These are phyloP conservation scores for Pogonomyrmex californicus DNA, from an alignment of 1,140 invertebrate genomes.

Conservation along the genomic window DNA sequence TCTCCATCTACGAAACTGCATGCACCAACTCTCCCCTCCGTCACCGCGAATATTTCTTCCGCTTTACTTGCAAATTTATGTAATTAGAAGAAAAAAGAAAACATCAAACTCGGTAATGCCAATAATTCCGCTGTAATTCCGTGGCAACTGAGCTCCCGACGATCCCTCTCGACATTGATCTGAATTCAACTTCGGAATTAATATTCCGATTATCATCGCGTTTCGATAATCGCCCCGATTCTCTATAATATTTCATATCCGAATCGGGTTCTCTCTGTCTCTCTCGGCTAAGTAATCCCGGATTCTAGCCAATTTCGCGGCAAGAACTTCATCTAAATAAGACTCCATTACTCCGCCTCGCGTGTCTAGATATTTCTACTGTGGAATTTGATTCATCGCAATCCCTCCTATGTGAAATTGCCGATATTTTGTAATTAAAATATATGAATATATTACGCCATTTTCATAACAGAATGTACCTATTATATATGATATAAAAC, in stretches of 20 bases:
- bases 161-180: slow-evolving; percentile 24
- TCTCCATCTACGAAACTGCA: not conserved
- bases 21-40: not conserved
- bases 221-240: slow-evolving; percentile 59
- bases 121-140: slow-evolving; percentile 47
- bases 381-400: slow-evolving; percentile 37
- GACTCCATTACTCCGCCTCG: slow-evolving; percentile 25
- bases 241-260: slow-evolving; percentile 63
- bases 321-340: slow-evolving; percentile 64
- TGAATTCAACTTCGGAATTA: slow-evolving; percentile 39
- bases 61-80: slow-evolving; percentile 50
- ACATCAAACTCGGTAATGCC: slow-evolving; percentile 46
- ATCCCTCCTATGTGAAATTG: slow-evolving; percentile 10
- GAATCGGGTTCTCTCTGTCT: slow-evolving; percentile 45
- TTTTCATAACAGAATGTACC: not conserved
- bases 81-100: slow-evolving; percentile 41
- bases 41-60: slow-evolving; percentile 37
- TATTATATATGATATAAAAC: not conserved
- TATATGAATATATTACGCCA: not conserved
- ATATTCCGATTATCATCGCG: slow-evolving; percentile 55
- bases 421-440: slow-evolving; percentile 19
- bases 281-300: slow-evolving; percentile 48
- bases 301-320: slow-evolving; percentile 60
- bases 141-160: not conserved
- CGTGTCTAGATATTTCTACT: slow-evolving; percentile 22